Evolutionary conservation across 2,888 invertebrate species (phyloP).

Genomic region (Galeruca laticollis): DNA sequence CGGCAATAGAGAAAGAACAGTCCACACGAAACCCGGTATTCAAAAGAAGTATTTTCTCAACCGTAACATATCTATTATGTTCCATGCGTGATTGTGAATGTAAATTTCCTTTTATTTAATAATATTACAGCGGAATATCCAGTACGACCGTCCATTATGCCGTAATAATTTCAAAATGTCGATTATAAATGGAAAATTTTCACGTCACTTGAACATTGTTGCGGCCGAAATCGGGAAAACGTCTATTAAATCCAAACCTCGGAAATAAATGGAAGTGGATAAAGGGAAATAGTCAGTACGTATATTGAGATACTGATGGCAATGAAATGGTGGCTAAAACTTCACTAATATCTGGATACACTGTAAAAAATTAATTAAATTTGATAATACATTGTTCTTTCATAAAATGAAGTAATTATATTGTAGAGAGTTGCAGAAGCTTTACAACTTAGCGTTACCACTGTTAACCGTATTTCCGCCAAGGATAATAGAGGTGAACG

Average conservation of each 20-base stretch:
- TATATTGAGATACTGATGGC: background rate
- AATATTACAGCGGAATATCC: slow-evolving; percentile 3
- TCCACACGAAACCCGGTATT: background rate
- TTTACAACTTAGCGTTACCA: no score
- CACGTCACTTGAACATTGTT: slow-evolving; percentile 18
- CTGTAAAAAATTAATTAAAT: background rate
- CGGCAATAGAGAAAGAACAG: background rate
- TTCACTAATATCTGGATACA: background rate
- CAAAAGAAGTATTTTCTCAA: background rate
- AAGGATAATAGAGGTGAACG: no score
- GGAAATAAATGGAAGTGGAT: slow-evolving; percentile 14
- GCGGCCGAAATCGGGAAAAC: slow-evolving; percentile 6
- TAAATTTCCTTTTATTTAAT: slow-evolving; percentile 13
- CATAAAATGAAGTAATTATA: no score
- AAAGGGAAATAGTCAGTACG: background rate
- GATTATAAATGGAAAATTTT: slow-evolving; percentile 16
- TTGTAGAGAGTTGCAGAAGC: no score
- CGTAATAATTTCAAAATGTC: slow-evolving; percentile 13
- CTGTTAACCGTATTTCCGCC: no score
- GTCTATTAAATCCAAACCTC: slow-evolving; percentile 9
- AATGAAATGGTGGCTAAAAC: background rate
- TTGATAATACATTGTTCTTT: no score
- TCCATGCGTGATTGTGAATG: slow-evolving; percentile 2
- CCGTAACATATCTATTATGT: background rate
- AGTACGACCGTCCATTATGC: slow-evolving; percentile 8